phyloP scores from a whole-genome alignment of 2,113 vertebrate genomes.

The Oxyruncus cristatus region DNA sequence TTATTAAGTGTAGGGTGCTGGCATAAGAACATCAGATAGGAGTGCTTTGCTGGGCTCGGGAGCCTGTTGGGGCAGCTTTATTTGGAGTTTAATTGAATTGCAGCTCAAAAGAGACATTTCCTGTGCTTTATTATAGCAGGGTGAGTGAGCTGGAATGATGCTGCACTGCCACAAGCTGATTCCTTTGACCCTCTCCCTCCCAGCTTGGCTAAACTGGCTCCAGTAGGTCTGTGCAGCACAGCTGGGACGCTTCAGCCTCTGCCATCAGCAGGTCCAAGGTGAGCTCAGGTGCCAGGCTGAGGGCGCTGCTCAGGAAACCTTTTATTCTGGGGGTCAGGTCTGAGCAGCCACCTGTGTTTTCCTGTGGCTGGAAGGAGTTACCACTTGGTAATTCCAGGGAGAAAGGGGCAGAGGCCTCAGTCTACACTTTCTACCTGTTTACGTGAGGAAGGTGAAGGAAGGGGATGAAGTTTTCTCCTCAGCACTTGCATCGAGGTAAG shows the following conservation, averaged over 20 bases:
- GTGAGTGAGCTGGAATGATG: not conserved
- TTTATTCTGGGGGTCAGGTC: not conserved
- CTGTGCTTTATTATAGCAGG: not conserved
- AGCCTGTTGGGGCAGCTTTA: not conserved
- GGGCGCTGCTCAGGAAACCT: not conserved
- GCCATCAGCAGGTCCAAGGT: not conserved
- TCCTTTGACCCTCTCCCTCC: not conserved
- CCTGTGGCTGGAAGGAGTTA: not conserved
- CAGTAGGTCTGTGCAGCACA: not conserved
- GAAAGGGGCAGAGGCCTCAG: not conserved
- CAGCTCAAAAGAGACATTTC: constrained; percentile 18
- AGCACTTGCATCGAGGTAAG: not conserved
- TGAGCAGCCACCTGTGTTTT: not conserved
- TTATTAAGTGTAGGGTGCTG: not conserved
- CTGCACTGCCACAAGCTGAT: not conserved
- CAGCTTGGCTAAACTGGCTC: not conserved
- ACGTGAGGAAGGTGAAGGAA: not conserved
- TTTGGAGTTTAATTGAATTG: constrained; percentile 6
- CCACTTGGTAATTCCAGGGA: not conserved
- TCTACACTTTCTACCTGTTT: not conserved
- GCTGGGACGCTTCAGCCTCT: not conserved
- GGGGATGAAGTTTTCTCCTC: not conserved
- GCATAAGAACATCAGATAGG: not conserved
- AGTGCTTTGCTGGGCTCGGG: not conserved
- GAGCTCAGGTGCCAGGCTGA: not conserved